Evolutionary conservation across 2,113 vertebrate genomes (phyloP), one percentile per base, ranked within the genome.

Genomic region (Aldabrachelys gigantea): DNA sequence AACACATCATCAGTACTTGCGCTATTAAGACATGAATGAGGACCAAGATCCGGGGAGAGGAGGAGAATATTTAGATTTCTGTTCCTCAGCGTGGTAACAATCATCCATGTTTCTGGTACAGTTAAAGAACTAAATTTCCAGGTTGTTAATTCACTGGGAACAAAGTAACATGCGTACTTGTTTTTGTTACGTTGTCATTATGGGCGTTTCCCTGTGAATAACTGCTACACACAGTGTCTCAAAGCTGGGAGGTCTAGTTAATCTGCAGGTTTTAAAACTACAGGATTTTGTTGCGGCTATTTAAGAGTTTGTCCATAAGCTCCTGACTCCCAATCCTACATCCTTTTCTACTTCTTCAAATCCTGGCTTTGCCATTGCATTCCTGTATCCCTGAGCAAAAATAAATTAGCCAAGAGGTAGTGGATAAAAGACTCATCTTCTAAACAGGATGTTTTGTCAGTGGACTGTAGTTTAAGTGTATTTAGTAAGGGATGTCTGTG

Each of bases 191-290:
- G 19, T 79, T 80, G 52, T 95, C 59, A 8, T 89, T 72, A 16
- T 89, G 56, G 6, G 59, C 52, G 4, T 93, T 80, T 72, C 27
- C 44, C 38, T 11, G 3, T 22, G 49, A 35, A 65, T 54, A 54
- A 0, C 35, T 80, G 50, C 82, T 91, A 65, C 72, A 19, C 25
- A 9, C 82, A 82, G 25, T 10, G 8, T 44, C 80, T 62, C 72
- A 62, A 49, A 93, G 38, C 80, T 96, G 93, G 96, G 95, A 97
- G 96, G 95, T 96, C 96, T 85, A 10, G 57, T 85, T 94, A 85
- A 95, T 93, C 21, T 2, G 14, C 72, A 82, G 84, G 12, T 81
- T 72, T 96, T 91, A 87, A 86, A 84, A 88, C 44, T 2, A 54
- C 38, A 89, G 82, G 75, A 92, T 94, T 95, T 95, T 81, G 52